Conservation (phyloP, 2,113 vertebrate species). For the Syngnathus typhle region DNA sequence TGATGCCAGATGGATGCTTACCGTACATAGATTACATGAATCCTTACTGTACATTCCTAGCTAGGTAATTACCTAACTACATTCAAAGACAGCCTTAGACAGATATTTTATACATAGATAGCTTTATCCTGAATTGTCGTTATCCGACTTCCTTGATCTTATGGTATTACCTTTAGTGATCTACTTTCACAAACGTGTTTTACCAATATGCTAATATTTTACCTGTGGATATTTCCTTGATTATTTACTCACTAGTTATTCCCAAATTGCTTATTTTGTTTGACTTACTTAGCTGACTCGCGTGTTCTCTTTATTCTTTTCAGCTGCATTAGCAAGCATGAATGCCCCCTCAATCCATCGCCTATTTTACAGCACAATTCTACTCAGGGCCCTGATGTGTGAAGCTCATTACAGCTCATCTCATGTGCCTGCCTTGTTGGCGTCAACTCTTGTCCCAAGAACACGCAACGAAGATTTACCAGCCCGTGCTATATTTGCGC, state of each 20-base stretch:
- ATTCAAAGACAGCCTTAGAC: no score
- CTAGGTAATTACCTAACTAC: no score
- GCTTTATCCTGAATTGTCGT: no score
- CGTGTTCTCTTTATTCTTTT: neutral
- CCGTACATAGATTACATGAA: no score
- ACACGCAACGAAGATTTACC: neutral
- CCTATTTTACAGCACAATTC: conserved; percentile 8
- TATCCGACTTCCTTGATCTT: neutral
- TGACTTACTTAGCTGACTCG: neutral
- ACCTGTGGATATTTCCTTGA: neutral
- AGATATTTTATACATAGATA: no score
- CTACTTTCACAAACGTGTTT: neutral
- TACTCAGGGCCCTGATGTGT: conserved; percentile 14
- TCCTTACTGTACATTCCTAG: no score
- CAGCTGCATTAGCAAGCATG: conserved; percentile 43
- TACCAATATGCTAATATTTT: neutral
- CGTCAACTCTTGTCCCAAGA: neutral
- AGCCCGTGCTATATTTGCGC: no score
- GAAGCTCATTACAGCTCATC: neutral
- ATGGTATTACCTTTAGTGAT: neutral
- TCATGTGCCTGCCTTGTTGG: neutral
- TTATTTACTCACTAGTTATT: neutral
- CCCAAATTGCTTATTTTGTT: neutral
- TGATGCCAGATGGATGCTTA: no score
- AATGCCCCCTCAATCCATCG: conserved; percentile 1